Evolutionary conservation across 2,888 invertebrate species (phyloP), one percentile per base, ranked within the genome.

Genomic region (Megaustenia siamemsis): DNA sequence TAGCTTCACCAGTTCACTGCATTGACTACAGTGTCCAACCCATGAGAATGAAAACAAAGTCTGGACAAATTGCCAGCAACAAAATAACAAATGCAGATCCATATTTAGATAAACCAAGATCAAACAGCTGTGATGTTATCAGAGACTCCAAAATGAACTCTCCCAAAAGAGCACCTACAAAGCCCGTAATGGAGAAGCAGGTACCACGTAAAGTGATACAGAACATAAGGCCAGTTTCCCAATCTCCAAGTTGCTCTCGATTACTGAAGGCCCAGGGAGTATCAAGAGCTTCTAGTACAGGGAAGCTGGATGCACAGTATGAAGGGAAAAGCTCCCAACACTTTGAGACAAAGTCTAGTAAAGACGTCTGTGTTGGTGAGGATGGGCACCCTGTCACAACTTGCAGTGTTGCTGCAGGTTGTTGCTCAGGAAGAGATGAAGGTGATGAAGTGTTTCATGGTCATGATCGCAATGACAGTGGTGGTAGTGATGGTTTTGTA

Each of bases 401-500:
- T 38, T n/a, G 12, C 24, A 63, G 28, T 32, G 32, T 21, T 35
- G 49, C 35, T 73, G 75, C 68, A 68, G 43, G 38, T 32, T 40
- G 68, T 15, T 68, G 43, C 21, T 35, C 60, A 2, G 32, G n/a
- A 18, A 56, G 49, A 28, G 28, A 73, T 69, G 49, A 49, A 49
- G 68, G 32, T 49, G 53, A 40, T 38, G 32, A 68, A 79, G 24
- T 15, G 35, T 35, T 45, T 76, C 63, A 28, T 49, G 63, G 56
- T 21, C 6, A 43, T 60, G 32, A 56, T 24, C 28, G 40, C 10
- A 60, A 40, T 43, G 73, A 35, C 24, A 82, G 82, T 45, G 82
- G 75, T 45, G 83, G 83, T 28, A 83, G 83, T 83, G 76, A 63
- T 68, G 83, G 83, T 10, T 83, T 83, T 28, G 68, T 56, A n/a